phyloP scores from a whole-genome alignment of 2,113 vertebrate species.

The Sphaerodactylus townsendi region DNA sequence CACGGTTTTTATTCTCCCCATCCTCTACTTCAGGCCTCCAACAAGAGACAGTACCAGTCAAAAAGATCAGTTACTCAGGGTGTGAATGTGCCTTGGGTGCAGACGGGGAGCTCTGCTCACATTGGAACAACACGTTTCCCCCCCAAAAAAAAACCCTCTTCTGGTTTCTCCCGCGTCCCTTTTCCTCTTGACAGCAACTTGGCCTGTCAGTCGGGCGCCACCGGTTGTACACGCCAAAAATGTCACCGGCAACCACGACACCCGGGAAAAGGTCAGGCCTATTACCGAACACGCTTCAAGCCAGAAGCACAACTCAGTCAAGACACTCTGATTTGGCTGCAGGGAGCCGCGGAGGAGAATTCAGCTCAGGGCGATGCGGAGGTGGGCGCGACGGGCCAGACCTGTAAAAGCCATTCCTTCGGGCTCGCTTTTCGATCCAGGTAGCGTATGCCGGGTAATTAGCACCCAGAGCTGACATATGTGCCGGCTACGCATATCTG shows the following conservation, averaged over 20 bases:
- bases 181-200: conserved; percentile 55
- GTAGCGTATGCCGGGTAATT: conserved; percentile 58
- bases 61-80: no score
- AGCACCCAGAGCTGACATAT: conserved; percentile 42
- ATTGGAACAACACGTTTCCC: background rate
- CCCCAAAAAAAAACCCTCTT: conserved; percentile 29
- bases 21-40: no score
- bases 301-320: conserved; percentile 69
- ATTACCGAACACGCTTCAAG: conserved; percentile 70
- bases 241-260: conserved; percentile 70
- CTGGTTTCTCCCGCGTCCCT: conserved; percentile 29
- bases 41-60: no score
- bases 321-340: conserved; percentile 66
- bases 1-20: no score
- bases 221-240: conserved; percentile 70
- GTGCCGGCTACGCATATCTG: conserved; percentile 52
- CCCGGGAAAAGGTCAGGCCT: conserved; percentile 71
- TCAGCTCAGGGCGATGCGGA: conserved; percentile 51
- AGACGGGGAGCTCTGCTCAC: background rate
- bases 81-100: background rate
- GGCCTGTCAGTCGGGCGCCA: conserved; percentile 71
- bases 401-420: conserved; percentile 62
- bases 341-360: conserved; percentile 59
- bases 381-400: conserved; percentile 53
- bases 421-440: conserved; percentile 60